Percentiles rank a stretch among this genome's conserved stretches.
These are phyloP conservation scores for Hyposoter dolosus DNA, from an alignment of 2,888 invertebrate genomes.

Conservation along the genomic window DNA sequence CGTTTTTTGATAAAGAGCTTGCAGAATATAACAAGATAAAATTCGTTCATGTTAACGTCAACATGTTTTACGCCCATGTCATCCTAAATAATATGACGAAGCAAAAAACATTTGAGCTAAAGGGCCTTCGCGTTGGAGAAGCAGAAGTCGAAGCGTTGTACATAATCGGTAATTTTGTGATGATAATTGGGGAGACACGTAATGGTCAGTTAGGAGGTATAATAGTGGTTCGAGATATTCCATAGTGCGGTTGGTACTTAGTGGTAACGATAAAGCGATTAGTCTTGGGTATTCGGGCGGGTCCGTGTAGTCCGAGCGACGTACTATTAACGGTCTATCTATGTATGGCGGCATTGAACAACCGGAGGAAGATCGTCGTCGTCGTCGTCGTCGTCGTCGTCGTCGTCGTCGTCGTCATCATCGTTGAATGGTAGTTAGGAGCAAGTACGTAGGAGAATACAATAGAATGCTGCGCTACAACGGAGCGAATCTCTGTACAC, in stretches of 20 bases:
- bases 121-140: background rate
- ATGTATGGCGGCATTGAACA: slow-evolving; percentile 13
- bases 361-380: slow-evolving; percentile 50
- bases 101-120: background rate
- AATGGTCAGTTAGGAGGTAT: slow-evolving; percentile 37
- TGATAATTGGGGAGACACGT: slow-evolving; percentile 48
- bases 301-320: slow-evolving; percentile 61
- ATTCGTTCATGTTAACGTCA: background rate
- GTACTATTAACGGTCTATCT: slow-evolving; percentile 30
- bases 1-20: background rate
- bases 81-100: background rate
- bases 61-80: background rate
- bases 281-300: slow-evolving; percentile 63
- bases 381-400: slow-evolving; percentile 40
- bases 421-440: slow-evolving; percentile 47
- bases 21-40: background rate
- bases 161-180: slow-evolving; percentile 29
- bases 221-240: slow-evolving; percentile 59
- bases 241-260: slow-evolving; percentile 63
- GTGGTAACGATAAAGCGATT: slow-evolving; percentile 67
- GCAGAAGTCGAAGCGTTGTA: background rate
- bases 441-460: slow-evolving; percentile 25
- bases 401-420: slow-evolving; percentile 42
- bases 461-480: slow-evolving; percentile 23
- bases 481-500: slow-evolving; percentile 37